Evolutionary conservation across 1,140 invertebrate genomes (phyloP), one percentile per base, ranked within the genome.

Genomic region (Akabosia matsudoensis): DNA sequence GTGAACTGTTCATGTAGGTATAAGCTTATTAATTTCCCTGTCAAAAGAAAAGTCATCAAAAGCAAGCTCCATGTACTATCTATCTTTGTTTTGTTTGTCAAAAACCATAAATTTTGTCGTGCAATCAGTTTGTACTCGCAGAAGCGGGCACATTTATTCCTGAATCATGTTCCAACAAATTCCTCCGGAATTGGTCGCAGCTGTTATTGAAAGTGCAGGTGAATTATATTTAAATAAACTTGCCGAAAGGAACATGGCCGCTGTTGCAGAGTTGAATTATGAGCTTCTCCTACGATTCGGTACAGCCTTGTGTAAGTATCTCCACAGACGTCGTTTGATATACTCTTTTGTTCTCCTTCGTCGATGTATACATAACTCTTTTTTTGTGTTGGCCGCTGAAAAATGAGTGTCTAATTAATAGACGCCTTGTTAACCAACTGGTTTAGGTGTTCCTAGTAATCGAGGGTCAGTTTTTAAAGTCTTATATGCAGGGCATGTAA

Each of bases 151-250:
- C 7, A 45, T 45, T n/a, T 45, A n/a, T 61, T 4, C 24, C 24
- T 67, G 61, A 10, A 67, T 30, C 61, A 67, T 67, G 61, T 67
- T 28, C 61, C 61, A 67, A 61, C 54, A 61, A 61, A 61, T 61
- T 61, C 37, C 37, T 45, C 54, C 54, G 13, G 14, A 14, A 24
- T 13, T n/a, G 54, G 54, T 61, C 13, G n/a, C 54, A 16, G 54
- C 54, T 22, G 14, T 61, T 61, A 61, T 61, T 61, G 54, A 61
- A 61, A 61, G 54, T 24, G 54, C 54, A 61, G 54, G 54, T 61
- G 54, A 61, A 61, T 16, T 61, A 22, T 61, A n/a, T 61, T n/a
- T 61, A 22, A 61, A 61, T 24, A 61, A 4, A n/a, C 24, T 61
- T 14, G 14, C 54, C 54, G 54, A 61, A 22, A 67, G 28, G 61